A percentile compares a stretch with the other conserved stretches of the same genome.
These are phyloP conservation scores for Drosophila limbata DNA, from an alignment of 2,888 invertebrate species.

Conservation along the genomic window DNA sequence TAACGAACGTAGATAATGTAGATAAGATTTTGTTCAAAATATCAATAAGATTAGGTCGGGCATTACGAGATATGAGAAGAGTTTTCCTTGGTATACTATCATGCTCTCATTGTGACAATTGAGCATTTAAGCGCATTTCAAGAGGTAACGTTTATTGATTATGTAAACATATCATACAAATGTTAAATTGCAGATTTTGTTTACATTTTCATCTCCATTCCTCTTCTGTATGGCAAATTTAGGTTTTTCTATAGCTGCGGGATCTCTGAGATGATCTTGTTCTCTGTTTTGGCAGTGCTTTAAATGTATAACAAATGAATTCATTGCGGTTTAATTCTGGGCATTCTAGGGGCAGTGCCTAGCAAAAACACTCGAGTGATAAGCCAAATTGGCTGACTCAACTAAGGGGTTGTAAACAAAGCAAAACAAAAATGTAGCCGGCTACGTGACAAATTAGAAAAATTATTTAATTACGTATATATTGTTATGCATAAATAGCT, in stretches of 20 bases:
- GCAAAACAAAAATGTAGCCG: background rate
- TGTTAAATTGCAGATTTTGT: conserved; percentile 1
- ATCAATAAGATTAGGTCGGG: conserved; percentile 15
- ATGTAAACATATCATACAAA: conserved; percentile 4
- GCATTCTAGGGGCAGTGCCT: conserved; percentile 8
- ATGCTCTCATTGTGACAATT: background rate
- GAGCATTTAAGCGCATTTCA: background rate
- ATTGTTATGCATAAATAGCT: conserved; percentile 35
- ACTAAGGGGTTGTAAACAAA: conserved; percentile 6
- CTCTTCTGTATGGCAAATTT: background rate
- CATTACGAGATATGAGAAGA: conserved; percentile 8
- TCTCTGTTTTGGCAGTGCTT: background rate
- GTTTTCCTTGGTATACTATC: background rate
- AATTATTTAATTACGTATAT: conserved; percentile 22
- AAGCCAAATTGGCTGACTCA: conserved; percentile 35
- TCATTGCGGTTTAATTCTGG: conserved; percentile 19
- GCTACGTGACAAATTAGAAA: conserved; percentile 64
- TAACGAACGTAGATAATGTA: background rate
- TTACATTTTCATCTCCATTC: background rate
- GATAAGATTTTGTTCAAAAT: conserved; percentile 3
- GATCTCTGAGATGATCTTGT: background rate
- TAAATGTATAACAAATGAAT: background rate
- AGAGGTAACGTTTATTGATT: background rate
- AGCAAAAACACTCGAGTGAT: conserved; percentile 19
- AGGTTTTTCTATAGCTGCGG: background rate